Evolutionary conservation across 2,113 vertebrate genomes (phyloP).

Genomic region (Anhinga anhinga): DNA sequence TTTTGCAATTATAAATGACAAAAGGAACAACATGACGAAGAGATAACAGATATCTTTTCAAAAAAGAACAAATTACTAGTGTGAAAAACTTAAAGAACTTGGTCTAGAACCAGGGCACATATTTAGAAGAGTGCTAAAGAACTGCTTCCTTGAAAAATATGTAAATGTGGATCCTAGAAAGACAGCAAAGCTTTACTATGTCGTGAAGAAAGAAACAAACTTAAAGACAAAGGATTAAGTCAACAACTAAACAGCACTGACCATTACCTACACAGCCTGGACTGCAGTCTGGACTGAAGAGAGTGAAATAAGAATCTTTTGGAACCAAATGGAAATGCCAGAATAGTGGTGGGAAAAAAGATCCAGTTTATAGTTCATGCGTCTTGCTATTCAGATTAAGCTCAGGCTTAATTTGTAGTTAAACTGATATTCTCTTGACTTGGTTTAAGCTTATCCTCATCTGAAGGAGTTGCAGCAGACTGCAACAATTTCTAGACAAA

Average conservation of each 20-base stretch:
- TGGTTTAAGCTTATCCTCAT: background rate
- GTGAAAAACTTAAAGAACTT: conserved; percentile 19
- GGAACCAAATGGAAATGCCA: background rate
- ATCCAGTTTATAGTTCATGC: background rate
- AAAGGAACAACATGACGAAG: conserved; percentile 37
- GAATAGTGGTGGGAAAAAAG: background rate
- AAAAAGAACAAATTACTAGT: conserved; percentile 38
- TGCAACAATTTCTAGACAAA: background rate
- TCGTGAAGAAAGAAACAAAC: background rate
- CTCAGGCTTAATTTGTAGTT: background rate
- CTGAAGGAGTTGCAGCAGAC: background rate
- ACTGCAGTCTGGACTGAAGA: background rate
- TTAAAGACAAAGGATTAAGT: background rate
- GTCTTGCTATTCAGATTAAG: background rate
- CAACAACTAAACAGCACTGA: background rate
- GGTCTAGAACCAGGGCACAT: background rate
- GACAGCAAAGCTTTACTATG: background rate
- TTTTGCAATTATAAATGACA: conserved; percentile 49
- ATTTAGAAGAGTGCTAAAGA: background rate
- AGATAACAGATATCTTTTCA: conserved; percentile 27
- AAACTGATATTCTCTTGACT: background rate
- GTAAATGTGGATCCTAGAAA: background rate
- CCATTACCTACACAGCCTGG: background rate
- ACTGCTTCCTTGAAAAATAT: background rate
- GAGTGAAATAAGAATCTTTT: background rate